phyloP scores from a whole-genome alignment of 2,888 invertebrate species.

The Antitype chi region DNA sequence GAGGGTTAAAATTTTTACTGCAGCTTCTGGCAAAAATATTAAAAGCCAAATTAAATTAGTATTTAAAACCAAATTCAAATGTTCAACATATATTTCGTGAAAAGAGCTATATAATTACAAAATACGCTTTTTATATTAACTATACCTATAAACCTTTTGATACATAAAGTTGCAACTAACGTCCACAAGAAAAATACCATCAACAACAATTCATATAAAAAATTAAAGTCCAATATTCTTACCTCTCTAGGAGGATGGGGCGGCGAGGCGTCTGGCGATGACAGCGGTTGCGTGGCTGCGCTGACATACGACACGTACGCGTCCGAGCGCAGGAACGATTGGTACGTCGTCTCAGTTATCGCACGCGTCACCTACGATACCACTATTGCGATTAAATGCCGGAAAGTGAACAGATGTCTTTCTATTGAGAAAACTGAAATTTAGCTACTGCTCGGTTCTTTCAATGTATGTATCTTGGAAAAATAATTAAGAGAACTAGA shows the following conservation, averaged over 20 bases:
- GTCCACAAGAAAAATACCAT: background rate
- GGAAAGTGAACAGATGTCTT: background rate
- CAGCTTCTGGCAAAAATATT: background rate
- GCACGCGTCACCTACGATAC: slow-evolving; percentile 92
- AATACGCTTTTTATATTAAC: background rate
- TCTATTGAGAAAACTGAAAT: no score
- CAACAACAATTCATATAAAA: background rate
- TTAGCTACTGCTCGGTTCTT: no score
- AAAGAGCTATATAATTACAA: background rate
- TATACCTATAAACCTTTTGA: background rate
- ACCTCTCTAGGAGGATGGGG: slow-evolving; percentile 79
- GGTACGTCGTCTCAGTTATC: slow-evolving; percentile 97
- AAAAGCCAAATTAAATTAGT: background rate
- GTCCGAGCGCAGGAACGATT: slow-evolving; percentile 97
- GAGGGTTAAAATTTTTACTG: no score
- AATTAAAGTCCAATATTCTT: background rate
- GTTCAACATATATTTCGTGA: background rate
- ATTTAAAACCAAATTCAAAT: background rate
- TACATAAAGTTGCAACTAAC: background rate
- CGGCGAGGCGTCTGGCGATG: slow-evolving; percentile 89
- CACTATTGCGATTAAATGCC: slow-evolving; percentile 28
- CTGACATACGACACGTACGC: slow-evolving; percentile 96
- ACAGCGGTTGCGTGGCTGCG: slow-evolving; percentile 95
- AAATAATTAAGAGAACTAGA: no score
- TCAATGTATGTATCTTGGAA: no score